Evolutionary conservation across 2,797 vertebrate species (phyloP), one percentile per base, ranked within the genome.

Genomic region (Sebastes vulpes): DNA sequence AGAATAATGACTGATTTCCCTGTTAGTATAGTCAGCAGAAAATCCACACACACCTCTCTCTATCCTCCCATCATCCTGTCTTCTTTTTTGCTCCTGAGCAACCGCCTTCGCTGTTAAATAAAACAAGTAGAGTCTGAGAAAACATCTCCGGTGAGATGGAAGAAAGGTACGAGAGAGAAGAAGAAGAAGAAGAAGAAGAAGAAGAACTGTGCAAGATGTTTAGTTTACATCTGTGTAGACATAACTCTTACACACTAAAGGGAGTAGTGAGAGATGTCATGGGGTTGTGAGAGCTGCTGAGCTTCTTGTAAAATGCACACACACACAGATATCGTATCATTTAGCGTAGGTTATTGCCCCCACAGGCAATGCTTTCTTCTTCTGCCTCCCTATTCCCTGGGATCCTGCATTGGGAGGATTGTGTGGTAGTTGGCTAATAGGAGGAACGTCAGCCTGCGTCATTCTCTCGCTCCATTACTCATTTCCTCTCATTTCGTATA

Each of bases 221-320:
- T 65, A 66, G 77, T 78, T 91, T 77, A 83, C 79, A 82, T 90
- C 88, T 82, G 86, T 84, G 85, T 86, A 73, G 84, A 88, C 69
- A 73, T 78, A 69, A 86, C 72, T 87, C 67, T 48, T 31, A 75
- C 61, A 67, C 21, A 9, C 48, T 87, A 59, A 85, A 84, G 69
- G 68, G 82, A 81, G 54, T 25, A 42, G 64, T 77, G 59, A 67
- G 82, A 64, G 61, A 59, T 78, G 78, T 77, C 20, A 57, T 23
- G 57, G 21, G 29, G 67, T 58, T 88, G 88, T 84, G 75, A 56
- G 72, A 72, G 72, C 63, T 69, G 26, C 60, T 68, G 72, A 71
- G 63, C 58, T 68, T 69, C 69, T 64, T 64, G 67, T 73, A 67
- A 72, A 82, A 38, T 12, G 3, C 31, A 32, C 57, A 53, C 54